Evolutionary conservation across 2,888 invertebrate genomes (phyloP).

Genomic region (Cantharis nigra): DNA sequence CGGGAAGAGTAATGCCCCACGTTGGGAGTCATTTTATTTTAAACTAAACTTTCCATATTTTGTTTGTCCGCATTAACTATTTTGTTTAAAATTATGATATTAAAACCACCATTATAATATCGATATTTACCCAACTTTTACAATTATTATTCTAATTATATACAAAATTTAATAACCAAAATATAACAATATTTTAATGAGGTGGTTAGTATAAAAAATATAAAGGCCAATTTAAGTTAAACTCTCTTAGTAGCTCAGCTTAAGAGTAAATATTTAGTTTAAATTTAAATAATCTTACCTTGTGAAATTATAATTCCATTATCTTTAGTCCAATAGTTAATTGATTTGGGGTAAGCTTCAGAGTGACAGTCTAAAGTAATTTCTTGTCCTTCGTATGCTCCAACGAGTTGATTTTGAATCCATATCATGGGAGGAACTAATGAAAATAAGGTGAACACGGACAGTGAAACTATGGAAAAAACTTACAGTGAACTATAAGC

Average conservation of each 20-base stretch:
- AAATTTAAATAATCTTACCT: constrained; percentile 56
- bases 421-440: constrained; percentile 75
- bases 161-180: no score
- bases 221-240: no score
- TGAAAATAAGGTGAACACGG: neutral
- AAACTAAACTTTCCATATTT: no score
- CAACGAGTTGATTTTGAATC: constrained; percentile 73
- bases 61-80: no score
- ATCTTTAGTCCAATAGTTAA: constrained; percentile 74
- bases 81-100: no score
- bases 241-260: neutral
- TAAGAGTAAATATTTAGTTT: neutral
- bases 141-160: no score
- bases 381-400: constrained; percentile 68
- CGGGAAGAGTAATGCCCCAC: no score
- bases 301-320: constrained; percentile 67
- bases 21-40: no score
- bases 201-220: no score
- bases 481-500: constrained; percentile 80
- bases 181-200: no score
- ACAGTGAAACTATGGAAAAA: constrained; percentile 12
- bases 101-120: no score
- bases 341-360: constrained; percentile 75
- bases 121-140: no score
- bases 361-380: constrained; percentile 74